Base-by-base conservation (phyloP, 2,113 vertebrate genomes). In the Brachirus orientalis region DNA sequence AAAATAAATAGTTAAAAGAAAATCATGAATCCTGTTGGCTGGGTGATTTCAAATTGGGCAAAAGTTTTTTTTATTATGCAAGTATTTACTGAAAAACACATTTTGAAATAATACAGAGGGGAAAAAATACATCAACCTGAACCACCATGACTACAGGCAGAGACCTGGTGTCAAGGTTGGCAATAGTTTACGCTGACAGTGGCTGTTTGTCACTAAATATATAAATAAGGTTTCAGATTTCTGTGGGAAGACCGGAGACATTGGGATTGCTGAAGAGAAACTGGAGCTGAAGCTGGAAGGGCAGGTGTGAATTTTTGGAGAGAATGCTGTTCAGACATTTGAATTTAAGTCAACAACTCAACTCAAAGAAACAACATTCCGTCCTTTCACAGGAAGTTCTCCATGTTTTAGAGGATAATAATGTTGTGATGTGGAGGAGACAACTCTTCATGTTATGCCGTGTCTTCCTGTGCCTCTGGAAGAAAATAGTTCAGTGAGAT, bases 171-270 rank as follows among this genome's bases (percentile, higher is more conserved):
- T 88, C 80, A 84, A 82, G 82, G 86, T 72, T 72, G 75, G 43
- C 36, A n/a, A 38, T 68, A 63, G 60, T 56, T 86, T 69, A 78
- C 7, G 17, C 64, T 69, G 78, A 85, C 75, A 76, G 60, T 1
- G 10, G 36, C 37, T 65, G 44, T 85, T 84, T 84, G 80, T 75
- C 62, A 84, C 72, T 80, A 87, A 88, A 88, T 85, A 86, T 62
- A 87, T 54, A 63, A 69, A 67, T 48, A 40, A 13, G 68, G 72
- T 66, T 59, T 86, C 65, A 10, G 5, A 47, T 83, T 75, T 71
- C 62, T 64, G 50, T 8, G 44, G 36, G 45, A 72, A 51, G 56
- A 61, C 33, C 48, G 37, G 43, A 35, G 44, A 50, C 16, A 4
- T 7, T 13, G 12, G 57, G 44, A 72, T 72, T 70, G 46, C 79